These are phyloP conservation scores for Drosophila birchii DNA, from an alignment of 2,888 invertebrate genomes.

Conservation along the genomic window DNA sequence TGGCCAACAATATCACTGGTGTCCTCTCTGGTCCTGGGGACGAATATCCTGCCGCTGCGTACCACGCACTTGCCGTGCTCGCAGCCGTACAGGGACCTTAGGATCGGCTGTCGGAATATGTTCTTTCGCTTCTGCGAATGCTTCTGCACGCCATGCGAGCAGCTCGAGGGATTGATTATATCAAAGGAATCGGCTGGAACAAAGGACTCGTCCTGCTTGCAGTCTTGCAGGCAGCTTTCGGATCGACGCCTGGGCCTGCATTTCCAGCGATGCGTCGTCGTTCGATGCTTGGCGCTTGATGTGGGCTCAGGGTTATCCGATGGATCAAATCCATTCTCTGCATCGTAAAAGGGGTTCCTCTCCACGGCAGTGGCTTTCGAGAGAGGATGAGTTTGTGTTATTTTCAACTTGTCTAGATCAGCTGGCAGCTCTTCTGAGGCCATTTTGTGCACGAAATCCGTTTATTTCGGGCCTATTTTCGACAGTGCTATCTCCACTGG, in stretches of 20 bases:
- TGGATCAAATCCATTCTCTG: slow-evolving; percentile 26
- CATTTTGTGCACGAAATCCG: slow-evolving; percentile 49
- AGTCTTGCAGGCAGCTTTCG: slow-evolving; percentile 78
- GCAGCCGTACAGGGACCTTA: slow-evolving; percentile 60
- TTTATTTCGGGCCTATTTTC: neutral
- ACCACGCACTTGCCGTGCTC: slow-evolving; percentile 44
- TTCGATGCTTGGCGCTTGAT: slow-evolving; percentile 36
- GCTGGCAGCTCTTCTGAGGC: slow-evolving; percentile 85
- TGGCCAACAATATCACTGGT: slow-evolving; percentile 33
- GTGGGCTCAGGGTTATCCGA: slow-evolving; percentile 9
- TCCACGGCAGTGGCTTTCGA: slow-evolving; percentile 57
- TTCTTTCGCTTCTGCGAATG: slow-evolving; percentile 59
- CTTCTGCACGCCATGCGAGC: slow-evolving; percentile 62
- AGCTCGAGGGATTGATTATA: slow-evolving; percentile 38
- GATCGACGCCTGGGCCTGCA: slow-evolving; percentile 72
- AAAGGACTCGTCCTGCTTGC: slow-evolving; percentile 52
- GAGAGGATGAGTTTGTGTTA: slow-evolving; percentile 85
- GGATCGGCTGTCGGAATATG: slow-evolving; percentile 73
- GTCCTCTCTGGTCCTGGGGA: slow-evolving; percentile 44
- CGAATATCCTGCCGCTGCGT: slow-evolving; percentile 38
- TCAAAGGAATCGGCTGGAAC: slow-evolving; percentile 39
- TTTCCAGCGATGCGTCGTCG: slow-evolving; percentile 59
- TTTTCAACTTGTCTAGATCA: slow-evolving; percentile 87
- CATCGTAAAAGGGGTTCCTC: slow-evolving; percentile 78
- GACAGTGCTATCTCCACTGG: neutral